phyloP scores from a whole-genome alignment of 2,113 vertebrate genomes.

The Dissostichus mawsoni region DNA sequence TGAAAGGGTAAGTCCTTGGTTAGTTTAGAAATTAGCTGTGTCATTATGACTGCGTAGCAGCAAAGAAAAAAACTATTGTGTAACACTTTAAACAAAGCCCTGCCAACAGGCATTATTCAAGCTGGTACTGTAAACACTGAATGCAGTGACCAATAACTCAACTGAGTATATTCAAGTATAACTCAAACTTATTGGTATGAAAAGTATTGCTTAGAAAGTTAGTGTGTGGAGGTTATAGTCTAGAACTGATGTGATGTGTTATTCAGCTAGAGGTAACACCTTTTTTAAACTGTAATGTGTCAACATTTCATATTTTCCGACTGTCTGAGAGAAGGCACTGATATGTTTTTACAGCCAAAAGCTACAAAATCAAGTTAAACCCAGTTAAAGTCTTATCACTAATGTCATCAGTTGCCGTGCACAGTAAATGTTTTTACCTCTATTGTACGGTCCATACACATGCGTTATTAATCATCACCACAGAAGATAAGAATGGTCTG shows the following conservation, averaged over 20 bases:
- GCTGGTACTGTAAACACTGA: conserved; percentile 12
- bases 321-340: background rate
- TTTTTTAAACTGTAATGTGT: background rate
- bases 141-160: conserved; percentile 15
- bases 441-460: conserved; percentile 7
- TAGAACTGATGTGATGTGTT: background rate
- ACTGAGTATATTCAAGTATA: background rate
- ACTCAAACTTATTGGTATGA: conserved; percentile 4
- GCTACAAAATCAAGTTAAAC: background rate
- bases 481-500: conserved; percentile 24
- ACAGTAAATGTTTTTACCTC: conserved; percentile 19
- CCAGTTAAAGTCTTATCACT: background rate
- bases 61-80: conserved; percentile 1
- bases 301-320: background rate
- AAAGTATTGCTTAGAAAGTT: conserved; percentile 16
- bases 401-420: background rate
- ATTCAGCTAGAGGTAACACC: background rate
- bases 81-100: conserved; percentile 11
- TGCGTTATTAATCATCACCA: background rate
- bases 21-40: background rate
- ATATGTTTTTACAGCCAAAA: background rate
- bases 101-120: conserved; percentile 16
- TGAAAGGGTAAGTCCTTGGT: conserved; percentile 1
- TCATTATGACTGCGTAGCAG: background rate
- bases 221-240: background rate